A percentile compares a stretch with the other conserved stretches of the same genome.
Evolutionary conservation across 2,113 vertebrate genomes (phyloP).

Genomic region (Neolamprologus ventralis): DNA sequence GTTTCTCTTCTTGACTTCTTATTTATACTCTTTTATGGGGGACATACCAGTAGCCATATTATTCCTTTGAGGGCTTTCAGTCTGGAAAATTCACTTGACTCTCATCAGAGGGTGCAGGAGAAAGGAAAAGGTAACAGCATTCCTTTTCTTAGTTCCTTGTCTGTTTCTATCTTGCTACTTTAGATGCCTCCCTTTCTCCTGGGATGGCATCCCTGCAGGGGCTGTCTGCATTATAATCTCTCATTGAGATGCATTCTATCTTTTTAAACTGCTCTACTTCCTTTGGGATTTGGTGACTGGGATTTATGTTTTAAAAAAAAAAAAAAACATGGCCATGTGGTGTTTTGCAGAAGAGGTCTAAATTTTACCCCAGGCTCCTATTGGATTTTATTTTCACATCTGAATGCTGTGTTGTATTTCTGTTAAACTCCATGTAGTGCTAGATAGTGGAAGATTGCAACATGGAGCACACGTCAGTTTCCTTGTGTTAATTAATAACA

Average conservation of each 20-base stretch:
- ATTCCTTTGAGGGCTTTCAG: not conserved
- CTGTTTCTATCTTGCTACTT: not conserved
- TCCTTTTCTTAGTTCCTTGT: not conserved
- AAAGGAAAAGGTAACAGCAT: not conserved
- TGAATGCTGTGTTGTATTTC: not conserved
- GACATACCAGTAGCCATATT: not conserved
- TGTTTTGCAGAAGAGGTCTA: not conserved
- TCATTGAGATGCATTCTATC: not conserved
- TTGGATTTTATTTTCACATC: not conserved
- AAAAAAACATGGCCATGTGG: not conserved
- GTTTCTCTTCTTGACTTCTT: not conserved
- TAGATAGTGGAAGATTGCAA: not conserved
- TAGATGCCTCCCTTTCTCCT: not conserved
- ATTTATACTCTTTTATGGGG: not conserved
- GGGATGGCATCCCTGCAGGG: not conserved
- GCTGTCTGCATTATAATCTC: constrained; percentile 13
- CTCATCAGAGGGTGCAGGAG: not conserved
- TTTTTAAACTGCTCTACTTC: not conserved
- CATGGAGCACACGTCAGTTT: not conserved
- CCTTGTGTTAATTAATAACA: constrained; percentile 16
- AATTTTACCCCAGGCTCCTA: not conserved
- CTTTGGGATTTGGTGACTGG: constrained; percentile 3
- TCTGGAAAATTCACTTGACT: constrained; percentile 4
- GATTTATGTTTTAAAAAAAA: not conserved
- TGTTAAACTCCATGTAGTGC: not conserved